Conservation (phyloP, 2,113 vertebrate species). For the Poicephalus gulielmi region DNA sequence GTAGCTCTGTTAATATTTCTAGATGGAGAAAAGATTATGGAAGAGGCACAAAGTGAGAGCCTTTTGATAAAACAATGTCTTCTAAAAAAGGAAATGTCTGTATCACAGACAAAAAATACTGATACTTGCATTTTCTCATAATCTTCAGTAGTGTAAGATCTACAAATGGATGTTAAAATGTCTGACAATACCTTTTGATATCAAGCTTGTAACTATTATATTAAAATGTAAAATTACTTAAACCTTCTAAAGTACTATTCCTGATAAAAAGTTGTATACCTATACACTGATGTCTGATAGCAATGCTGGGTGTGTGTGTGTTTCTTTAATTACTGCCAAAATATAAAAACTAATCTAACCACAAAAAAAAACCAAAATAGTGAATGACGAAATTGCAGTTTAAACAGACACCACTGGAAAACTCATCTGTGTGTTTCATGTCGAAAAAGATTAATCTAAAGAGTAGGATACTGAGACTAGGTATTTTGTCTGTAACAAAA, state of each 20-base stretch:
- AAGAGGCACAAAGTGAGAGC: not conserved
- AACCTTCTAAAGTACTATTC: not conserved
- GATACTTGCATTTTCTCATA: not conserved
- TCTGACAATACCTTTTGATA: not conserved
- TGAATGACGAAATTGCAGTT: not conserved
- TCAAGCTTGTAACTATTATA: not conserved
- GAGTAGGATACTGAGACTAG: not conserved
- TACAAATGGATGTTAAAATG: not conserved
- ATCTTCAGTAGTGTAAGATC: not conserved
- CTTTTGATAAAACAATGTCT: not conserved
- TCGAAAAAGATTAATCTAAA: not conserved
- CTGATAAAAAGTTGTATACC: not conserved
- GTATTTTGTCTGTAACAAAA: not conserved
- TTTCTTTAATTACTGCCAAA: not conserved
- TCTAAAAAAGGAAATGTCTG: not conserved
- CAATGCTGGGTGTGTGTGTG: not conserved
- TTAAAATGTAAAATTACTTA: not conserved
- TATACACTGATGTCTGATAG: not conserved
- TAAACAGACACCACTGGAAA: not conserved
- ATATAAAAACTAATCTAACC: not conserved
- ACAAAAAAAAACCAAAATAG: not conserved
- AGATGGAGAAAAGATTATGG: not conserved
- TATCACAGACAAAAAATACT: not conserved
- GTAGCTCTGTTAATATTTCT: not conserved
- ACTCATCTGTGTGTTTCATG: not conserved